Evolutionary conservation across 2,888 invertebrate genomes (phyloP).

Genomic region (Dermolepida albohirtum): DNA sequence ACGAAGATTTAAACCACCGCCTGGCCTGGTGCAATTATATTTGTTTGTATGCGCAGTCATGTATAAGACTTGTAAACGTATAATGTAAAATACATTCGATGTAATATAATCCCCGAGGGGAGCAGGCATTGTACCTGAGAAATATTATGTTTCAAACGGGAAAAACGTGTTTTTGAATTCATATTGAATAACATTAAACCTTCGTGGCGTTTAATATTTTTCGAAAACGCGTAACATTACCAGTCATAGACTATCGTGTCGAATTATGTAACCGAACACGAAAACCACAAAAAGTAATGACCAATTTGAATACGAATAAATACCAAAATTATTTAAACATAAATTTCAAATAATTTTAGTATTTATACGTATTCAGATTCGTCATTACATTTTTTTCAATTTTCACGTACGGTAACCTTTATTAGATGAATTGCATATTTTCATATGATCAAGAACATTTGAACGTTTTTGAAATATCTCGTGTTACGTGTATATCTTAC

Average conservation of each 20-base stretch:
- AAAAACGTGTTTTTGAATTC: slow-evolving; percentile 8
- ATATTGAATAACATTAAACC: slow-evolving; percentile 2
- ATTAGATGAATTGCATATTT: too few relatives aligned
- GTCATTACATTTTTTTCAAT: not conserved
- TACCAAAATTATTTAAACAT: too few relatives aligned
- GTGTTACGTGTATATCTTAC: too few relatives aligned
- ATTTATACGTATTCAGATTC: too few relatives aligned
- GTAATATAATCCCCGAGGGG: not conserved
- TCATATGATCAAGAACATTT: too few relatives aligned
- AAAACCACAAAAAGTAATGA: not conserved
- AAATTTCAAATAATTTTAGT: too few relatives aligned
- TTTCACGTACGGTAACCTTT: not conserved
- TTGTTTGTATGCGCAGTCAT: too few relatives aligned
- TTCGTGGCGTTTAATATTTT: not conserved
- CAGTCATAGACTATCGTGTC: not conserved
- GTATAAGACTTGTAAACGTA: not conserved
- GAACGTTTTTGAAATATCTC: too few relatives aligned
- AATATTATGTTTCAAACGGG: slow-evolving; percentile 3
- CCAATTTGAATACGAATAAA: too few relatives aligned
- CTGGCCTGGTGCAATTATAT: too few relatives aligned
- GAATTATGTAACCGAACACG: not conserved
- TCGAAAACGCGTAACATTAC: not conserved
- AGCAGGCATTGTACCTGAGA: slow-evolving; percentile 1
- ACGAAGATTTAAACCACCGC: too few relatives aligned
- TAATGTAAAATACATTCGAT: not conserved